Conservation (phyloP, 1,140 invertebrate genomes). For the Ceratitis capitata region DNA sequence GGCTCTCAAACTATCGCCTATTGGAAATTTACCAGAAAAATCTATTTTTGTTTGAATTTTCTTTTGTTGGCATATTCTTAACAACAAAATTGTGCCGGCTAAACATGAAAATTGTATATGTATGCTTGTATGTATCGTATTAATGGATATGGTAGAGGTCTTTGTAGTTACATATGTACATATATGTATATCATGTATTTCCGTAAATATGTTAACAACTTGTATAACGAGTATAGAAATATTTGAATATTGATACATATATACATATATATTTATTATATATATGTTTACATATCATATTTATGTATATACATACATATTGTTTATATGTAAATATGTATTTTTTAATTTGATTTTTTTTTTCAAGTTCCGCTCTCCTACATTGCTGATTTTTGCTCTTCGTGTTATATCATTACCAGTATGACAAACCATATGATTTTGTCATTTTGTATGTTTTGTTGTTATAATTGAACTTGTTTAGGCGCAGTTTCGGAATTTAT, state of each 20-base stretch:
- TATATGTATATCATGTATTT: too few species aligned
- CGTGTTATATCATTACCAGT: background rate
- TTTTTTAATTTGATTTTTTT: background rate
- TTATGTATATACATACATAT: background rate
- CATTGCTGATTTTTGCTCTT: background rate
- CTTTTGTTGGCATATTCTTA: conserved; percentile 25
- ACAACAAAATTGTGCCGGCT: background rate
- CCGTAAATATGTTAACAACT: too few species aligned
- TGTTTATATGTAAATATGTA: background rate
- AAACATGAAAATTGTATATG: background rate
- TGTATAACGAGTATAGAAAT: too few species aligned
- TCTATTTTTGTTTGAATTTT: background rate
- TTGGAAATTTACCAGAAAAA: conserved; percentile 12
- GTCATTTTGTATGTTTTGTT: background rate
- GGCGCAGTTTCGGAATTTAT: background rate
- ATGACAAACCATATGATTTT: background rate
- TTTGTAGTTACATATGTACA: too few species aligned
- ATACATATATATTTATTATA: background rate
- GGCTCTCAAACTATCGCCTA: background rate
- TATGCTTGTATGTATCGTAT: too few species aligned
- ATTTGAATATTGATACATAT: background rate
- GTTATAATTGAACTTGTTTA: background rate
- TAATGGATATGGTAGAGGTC: too few species aligned
- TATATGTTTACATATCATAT: background rate
- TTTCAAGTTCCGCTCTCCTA: background rate